Evolutionary conservation across 2,797 vertebrate genomes (phyloP).

Genomic region (Sebastiscus tertius): DNA sequence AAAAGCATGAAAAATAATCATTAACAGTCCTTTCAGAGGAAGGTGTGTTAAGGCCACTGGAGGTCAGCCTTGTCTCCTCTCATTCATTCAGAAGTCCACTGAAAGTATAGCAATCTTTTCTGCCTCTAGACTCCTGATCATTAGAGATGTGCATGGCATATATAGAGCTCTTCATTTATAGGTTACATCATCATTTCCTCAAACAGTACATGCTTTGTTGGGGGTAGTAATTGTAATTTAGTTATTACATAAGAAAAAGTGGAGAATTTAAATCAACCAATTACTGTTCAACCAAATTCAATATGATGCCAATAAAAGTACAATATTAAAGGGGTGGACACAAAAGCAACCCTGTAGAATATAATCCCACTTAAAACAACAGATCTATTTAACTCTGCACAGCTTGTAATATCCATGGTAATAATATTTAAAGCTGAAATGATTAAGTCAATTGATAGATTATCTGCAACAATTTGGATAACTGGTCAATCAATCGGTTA

Average conservation of each 20-base stretch:
- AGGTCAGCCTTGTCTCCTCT: conserved; percentile 71
- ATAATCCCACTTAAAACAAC: not conserved
- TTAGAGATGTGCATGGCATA: conserved; percentile 36
- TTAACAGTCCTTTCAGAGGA: conserved; percentile 88
- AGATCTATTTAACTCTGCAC: not conserved
- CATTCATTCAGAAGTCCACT: conserved; percentile 61
- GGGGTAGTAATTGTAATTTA: conserved; percentile 18
- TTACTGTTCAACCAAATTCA: conserved; percentile 5
- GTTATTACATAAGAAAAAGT: not conserved
- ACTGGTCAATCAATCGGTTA: not conserved
- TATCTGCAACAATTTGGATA: not conserved
- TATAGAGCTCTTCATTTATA: conserved; percentile 32
- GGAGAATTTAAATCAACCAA: not conserved
- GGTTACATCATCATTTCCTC: conserved; percentile 36
- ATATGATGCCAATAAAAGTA: not conserved
- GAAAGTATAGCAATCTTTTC: conserved; percentile 60
- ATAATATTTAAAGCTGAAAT: not conserved
- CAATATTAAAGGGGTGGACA: conserved; percentile 13
- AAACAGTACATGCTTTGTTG: conserved; percentile 53
- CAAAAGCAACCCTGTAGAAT: not conserved
- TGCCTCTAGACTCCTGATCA: conserved; percentile 58
- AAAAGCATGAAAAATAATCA: conserved; percentile 90
- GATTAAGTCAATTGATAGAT: not conserved
- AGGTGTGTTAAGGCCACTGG: conserved; percentile 79
- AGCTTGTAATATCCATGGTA: not conserved